phyloP scores from a whole-genome alignment of 2,113 vertebrate genomes.

The Myiozetetes cayanensis region DNA sequence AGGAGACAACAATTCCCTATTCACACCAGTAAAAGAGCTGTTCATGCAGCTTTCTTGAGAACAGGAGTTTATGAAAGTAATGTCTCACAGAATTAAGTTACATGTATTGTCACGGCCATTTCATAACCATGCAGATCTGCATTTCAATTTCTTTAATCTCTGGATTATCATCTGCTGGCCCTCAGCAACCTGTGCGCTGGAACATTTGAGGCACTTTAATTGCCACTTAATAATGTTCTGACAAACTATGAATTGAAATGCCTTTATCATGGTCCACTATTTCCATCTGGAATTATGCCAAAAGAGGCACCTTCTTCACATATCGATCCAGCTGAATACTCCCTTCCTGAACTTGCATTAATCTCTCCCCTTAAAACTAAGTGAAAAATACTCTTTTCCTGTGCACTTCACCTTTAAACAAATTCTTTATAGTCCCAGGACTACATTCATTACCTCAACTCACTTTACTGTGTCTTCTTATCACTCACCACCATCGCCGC shows the following conservation, averaged over 20 bases:
- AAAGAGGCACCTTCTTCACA: neutral
- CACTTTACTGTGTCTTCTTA: neutral
- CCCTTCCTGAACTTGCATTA: constrained; percentile 13
- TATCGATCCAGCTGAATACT: constrained; percentile 10
- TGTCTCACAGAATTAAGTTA: neutral
- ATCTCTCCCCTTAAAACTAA: constrained; percentile 16
- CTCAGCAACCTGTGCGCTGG: neutral
- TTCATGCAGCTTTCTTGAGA: neutral
- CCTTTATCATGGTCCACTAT: neutral
- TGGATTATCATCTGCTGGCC: neutral
- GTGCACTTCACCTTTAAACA: constrained; percentile 36
- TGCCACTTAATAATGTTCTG: neutral
- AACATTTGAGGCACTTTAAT: neutral
- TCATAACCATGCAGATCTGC: neutral
- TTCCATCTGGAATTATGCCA: constrained; percentile 20
- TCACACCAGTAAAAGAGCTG: neutral
- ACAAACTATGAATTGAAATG: neutral
- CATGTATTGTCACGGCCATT: neutral
- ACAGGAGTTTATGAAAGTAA: neutral
- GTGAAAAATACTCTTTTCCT: constrained; percentile 21
- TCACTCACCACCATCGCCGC: constrained; percentile 34
- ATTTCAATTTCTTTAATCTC: neutral
- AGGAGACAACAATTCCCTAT: neutral
- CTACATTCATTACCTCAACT: constrained; percentile 6
- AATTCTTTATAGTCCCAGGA: constrained; percentile 4